phyloP scores from a whole-genome alignment of 2,113 vertebrate species.

The Chaetodon trifascialis region DNA sequence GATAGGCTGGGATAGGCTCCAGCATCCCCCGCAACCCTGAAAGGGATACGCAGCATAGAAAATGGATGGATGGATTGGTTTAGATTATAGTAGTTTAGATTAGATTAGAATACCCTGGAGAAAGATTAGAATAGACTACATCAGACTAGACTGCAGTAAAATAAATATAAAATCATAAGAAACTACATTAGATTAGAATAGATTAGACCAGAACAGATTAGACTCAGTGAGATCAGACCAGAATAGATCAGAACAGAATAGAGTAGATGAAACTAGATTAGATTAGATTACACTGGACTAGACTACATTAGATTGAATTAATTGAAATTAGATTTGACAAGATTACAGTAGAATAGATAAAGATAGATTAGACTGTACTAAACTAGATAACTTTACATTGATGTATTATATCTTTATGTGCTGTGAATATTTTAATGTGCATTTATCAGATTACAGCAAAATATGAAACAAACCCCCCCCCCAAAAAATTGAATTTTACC shows the following conservation, averaged over 20 bases:
- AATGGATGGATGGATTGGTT: too few species aligned
- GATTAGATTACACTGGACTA: not conserved
- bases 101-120: too few species aligned
- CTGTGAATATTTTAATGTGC: not conserved
- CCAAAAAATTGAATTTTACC: not conserved
- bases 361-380: not conserved
- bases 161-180: not conserved
- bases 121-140: not conserved
- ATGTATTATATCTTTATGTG: not conserved
- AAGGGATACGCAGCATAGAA: too few species aligned
- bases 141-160: not conserved
- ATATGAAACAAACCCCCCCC: not conserved
- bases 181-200: not conserved
- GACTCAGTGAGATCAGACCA: too few species aligned
- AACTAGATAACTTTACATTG: not conserved
- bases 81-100: not conserved
- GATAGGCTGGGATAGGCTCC: too few species aligned
- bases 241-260: not conserved
- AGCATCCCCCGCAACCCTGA: too few species aligned
- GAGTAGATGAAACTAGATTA: not conserved
- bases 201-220: not conserved
- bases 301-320: not conserved
- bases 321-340: too few species aligned
- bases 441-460: not conserved
- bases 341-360: not conserved